phyloP scores from a whole-genome alignment of 2,888 invertebrate genomes.

The Rhopalosiphum nymphaeae region DNA sequence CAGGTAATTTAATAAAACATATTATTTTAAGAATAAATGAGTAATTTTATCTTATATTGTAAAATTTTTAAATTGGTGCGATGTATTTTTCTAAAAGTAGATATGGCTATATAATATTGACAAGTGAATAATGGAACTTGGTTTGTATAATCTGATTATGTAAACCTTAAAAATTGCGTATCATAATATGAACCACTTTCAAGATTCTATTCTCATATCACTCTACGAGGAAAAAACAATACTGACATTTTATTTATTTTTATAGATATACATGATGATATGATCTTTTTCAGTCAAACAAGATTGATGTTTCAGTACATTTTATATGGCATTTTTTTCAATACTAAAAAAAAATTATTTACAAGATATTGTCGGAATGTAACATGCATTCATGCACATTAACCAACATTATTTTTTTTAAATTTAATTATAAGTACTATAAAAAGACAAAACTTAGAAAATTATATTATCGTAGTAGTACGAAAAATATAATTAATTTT shows the following conservation, averaged over 20 bases:
- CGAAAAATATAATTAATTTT: neutral
- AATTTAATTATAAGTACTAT: neutral
- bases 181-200: conserved; percentile 11
- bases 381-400: neutral
- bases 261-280: neutral
- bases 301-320: conserved; percentile 2
- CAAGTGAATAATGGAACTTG: conserved; percentile 7
- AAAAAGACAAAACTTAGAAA: neutral
- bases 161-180: neutral
- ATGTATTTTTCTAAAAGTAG: neutral
- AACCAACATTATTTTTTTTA: neutral
- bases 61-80: neutral
- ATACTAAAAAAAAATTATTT: neutral
- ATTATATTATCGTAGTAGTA: neutral
- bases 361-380: neutral
- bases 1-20: neutral
- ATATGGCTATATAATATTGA: neutral
- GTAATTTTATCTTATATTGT: neutral
- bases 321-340: neutral
- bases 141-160: neutral
- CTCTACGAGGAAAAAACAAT: neutral
- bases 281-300: neutral
- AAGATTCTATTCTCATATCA: neutral
- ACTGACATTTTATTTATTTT: neutral
- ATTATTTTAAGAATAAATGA: neutral